Evolutionary conservation across 2,888 invertebrate genomes (phyloP), one percentile per base, ranked within the genome.

Genomic region (Drosophila pullipes): DNA sequence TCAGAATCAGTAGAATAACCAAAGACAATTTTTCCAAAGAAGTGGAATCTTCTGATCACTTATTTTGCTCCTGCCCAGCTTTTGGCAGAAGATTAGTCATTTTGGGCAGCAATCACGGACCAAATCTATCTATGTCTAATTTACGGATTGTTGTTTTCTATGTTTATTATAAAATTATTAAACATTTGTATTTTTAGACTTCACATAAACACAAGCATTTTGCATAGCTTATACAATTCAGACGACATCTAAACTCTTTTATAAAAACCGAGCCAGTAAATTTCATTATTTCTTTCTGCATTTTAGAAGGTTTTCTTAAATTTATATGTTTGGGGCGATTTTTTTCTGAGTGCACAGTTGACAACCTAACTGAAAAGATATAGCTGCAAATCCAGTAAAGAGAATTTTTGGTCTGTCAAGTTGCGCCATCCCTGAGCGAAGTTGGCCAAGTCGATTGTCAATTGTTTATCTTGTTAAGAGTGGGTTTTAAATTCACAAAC

Each of bases 401-500:
- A 22, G 55, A 49, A 37, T 5, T 13, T 13, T 58, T 10, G 6
- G 4, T 13, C 1, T 37, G 31, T 13, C 31, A 47, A 31, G 22
- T 44, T 69, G 37, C 11, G 13, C n/a, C 59, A 64, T 11, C 44
- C 47, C 57, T 33, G 18, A 49, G 41, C 57, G 10, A 35, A 44
- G 33, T 58, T 54, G 10, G 61, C 61, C 35, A 49, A 82, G 87
- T 87, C 79, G 82, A 86, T 30, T 86, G 47, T 16, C 9, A 47
- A 16, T 25, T 90, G 90, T 85, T 85, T 78, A 74, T 73, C 85
- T 85, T 78, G 85, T 79, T 78, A 82, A 72, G 80, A 70, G 81
- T 60, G 47, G 58, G 58, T 85, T 79, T 88, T 85, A 85, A 82
- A 73, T 65, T 62, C 67, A 64, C 55, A 58, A 72, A 53, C 78